Conservation (phyloP, 2,888 invertebrate genomes). For the Drosophila meridionalis region DNA sequence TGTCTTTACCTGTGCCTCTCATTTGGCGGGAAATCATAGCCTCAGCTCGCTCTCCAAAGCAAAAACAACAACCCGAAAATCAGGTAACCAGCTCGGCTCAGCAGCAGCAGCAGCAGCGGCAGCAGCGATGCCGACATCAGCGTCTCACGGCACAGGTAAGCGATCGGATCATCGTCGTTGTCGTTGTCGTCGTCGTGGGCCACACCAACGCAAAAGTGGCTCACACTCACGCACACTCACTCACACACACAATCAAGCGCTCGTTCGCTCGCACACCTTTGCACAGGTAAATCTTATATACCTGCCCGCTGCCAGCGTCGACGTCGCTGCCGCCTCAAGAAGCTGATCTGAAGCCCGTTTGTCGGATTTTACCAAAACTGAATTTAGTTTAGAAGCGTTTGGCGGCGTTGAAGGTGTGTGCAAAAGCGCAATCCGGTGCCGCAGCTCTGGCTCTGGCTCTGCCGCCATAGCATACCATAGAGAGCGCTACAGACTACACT, state of each 20-base stretch:
- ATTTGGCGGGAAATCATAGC: constrained; percentile 78
- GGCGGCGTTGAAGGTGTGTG: constrained; percentile 84
- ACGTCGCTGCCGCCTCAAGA: constrained; percentile 66
- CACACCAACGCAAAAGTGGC: constrained; percentile 71
- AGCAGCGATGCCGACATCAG: constrained; percentile 28
- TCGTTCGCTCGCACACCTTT: constrained; percentile 11
- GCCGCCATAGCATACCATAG: constrained; percentile 36
- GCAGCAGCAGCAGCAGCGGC: constrained; percentile 19
- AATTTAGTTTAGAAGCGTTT: constrained; percentile 85
- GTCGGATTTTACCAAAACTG: constrained; percentile 84
- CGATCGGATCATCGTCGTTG: constrained; percentile 64
- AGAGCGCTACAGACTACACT: constrained; percentile 30
- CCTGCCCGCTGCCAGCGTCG: constrained; percentile 17
- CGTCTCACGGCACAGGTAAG: constrained; percentile 55
- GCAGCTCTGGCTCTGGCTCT: constrained; percentile 50
- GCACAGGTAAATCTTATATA: constrained; percentile 43
- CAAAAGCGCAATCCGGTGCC: constrained; percentile 75
- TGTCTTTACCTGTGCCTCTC: constrained; percentile 73
- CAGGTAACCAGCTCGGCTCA: constrained; percentile 72
- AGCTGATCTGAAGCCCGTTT: constrained; percentile 83
- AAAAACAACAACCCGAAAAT: constrained; percentile 82
- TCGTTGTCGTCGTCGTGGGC: constrained; percentile 34
- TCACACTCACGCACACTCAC: constrained; percentile 39
- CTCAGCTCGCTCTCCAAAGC: constrained; percentile 49
- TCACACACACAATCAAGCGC: constrained; percentile 14